A percentile compares a stretch with the other conserved stretches of the same genome.
These are phyloP conservation scores for Sander vitreus DNA, from an alignment of 2,113 vertebrate genomes.

Conservation along the genomic window DNA sequence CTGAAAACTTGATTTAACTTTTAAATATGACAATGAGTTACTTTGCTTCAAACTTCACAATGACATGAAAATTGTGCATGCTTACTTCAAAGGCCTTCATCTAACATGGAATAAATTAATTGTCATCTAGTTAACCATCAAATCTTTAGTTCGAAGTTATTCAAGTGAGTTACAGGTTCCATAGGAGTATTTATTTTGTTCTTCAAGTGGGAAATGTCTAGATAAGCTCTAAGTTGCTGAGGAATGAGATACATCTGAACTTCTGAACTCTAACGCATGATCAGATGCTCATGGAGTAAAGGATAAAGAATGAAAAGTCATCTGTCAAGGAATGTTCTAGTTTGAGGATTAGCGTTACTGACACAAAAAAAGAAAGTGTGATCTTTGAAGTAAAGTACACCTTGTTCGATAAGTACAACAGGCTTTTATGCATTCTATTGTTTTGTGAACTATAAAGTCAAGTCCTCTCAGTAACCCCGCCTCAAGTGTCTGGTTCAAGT, in stretches of 20 bases:
- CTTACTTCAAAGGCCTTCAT: background rate
- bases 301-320: too few relatives aligned
- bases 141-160: background rate
- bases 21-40: background rate
- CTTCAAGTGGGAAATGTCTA: too few relatives aligned
- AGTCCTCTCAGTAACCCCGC: background rate
- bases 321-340: too few relatives aligned
- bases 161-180: background rate
- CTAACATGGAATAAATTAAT: background rate
- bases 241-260: too few relatives aligned
- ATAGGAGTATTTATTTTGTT: background rate
- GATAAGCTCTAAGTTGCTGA: background rate
- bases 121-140: background rate
- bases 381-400: background rate
- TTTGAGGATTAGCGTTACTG: too few relatives aligned
- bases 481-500: background rate
- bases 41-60: background rate
- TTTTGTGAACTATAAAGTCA: background rate
- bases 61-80: background rate
- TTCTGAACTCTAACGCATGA: too few relatives aligned
- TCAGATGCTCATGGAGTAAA: too few relatives aligned
- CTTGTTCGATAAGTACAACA: background rate
- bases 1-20: background rate
- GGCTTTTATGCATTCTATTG: background rate
- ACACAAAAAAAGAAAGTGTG: background rate